Evolutionary conservation across 2,888 invertebrate species (phyloP).

Genomic region (Gerris lacustris): DNA sequence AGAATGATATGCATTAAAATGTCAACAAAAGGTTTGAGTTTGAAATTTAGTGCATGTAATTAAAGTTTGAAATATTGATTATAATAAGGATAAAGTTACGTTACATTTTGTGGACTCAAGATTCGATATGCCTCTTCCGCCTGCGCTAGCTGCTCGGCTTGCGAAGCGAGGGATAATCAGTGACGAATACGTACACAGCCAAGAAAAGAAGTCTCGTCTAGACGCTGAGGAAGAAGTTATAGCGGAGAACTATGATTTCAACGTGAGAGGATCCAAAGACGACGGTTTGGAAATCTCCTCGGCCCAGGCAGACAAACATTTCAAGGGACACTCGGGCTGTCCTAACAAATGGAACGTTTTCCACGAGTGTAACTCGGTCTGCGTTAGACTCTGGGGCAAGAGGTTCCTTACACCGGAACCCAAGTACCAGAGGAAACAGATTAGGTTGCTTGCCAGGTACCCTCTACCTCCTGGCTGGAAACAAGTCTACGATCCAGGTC

Average conservation of each 20-base stretch:
- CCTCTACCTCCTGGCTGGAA: slow-evolving; percentile 87
- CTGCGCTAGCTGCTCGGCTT: slow-evolving; percentile 72
- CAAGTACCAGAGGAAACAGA: slow-evolving; percentile 59
- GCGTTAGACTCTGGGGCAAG: slow-evolving; percentile 75
- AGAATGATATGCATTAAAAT: too few relatives aligned
- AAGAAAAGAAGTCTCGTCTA: slow-evolving; percentile 24
- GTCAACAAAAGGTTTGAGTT: too few relatives aligned
- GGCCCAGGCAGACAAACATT: slow-evolving; percentile 25
- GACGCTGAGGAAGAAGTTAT: slow-evolving; percentile 74
- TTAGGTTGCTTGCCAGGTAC: slow-evolving; percentile 67
- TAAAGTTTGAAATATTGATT: too few relatives aligned
- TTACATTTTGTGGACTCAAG: too few relatives aligned
- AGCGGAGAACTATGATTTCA: slow-evolving; percentile 75
- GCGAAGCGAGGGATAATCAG: slow-evolving; percentile 67
- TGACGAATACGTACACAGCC: slow-evolving; percentile 19
- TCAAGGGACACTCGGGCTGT: slow-evolving; percentile 52
- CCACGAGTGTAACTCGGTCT: slow-evolving; percentile 82
- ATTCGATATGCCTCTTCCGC: slow-evolving; percentile 91
- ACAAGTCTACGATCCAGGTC: slow-evolving; percentile 85
- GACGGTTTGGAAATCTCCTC: slow-evolving; percentile 20
- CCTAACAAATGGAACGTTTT: slow-evolving; percentile 92
- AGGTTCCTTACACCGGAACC: slow-evolving; percentile 59
- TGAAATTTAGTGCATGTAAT: too few relatives aligned
- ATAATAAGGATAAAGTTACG: too few relatives aligned
- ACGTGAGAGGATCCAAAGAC: slow-evolving; percentile 20